These are phyloP conservation scores for Taurulus bubalis DNA, from an alignment of 2,113 vertebrate species.

Conservation along the genomic window DNA sequence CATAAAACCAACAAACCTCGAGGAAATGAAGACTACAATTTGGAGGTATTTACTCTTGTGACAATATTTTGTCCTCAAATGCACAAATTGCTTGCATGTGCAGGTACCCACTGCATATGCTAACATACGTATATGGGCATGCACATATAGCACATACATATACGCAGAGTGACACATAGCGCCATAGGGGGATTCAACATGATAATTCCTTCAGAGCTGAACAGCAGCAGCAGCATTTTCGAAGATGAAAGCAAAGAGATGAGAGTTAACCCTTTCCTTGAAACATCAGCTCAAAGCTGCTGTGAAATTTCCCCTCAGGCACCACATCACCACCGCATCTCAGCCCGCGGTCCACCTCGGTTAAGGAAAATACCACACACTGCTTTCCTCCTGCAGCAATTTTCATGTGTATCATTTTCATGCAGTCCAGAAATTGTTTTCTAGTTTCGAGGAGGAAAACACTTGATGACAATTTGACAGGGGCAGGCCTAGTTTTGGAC, in stretches of 20 bases:
- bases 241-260: slow-evolving; percentile 58
- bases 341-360: slow-evolving; percentile 39
- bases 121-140: too few species aligned
- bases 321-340: background rate
- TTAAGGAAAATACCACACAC: slow-evolving; percentile 8
- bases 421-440: too few species aligned
- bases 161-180: background rate
- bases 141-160: background rate
- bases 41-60: background rate
- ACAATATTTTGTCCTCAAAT: background rate
- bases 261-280: slow-evolving; percentile 56
- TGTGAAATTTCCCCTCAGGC: slow-evolving; percentile 48
- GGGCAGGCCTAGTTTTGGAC: too few species aligned
- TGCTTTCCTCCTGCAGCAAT: slow-evolving; percentile 7
- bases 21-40: background rate
- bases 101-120: background rate
- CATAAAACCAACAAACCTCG: background rate
- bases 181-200: background rate
- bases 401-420: background rate
- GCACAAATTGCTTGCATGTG: background rate
- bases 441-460: background rate
- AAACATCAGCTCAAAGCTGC: slow-evolving; percentile 41
- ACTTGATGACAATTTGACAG: too few species aligned
- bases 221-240: slow-evolving; percentile 42
- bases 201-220: slow-evolving; percentile 59